Evolutionary conservation across 2,113 vertebrate species (phyloP).

Genomic region (Anseranas semipalmata): DNA sequence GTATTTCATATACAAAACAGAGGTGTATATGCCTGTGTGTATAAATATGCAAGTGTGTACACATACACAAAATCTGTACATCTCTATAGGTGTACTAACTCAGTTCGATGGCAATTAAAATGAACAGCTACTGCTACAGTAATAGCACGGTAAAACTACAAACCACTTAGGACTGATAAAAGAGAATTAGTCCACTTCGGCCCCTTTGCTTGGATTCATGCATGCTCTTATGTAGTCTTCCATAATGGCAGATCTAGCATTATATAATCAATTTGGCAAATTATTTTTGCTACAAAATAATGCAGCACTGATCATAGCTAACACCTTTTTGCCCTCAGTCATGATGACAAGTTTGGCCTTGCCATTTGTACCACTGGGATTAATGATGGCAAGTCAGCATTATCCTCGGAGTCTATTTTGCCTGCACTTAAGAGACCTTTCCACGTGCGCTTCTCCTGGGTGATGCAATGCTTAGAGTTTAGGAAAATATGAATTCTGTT

Average conservation of each 20-base stretch:
- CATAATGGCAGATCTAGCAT: not conserved
- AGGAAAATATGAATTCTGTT: not conserved
- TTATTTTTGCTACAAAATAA: not conserved
- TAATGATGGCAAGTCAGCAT: not conserved
- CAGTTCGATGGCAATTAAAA: not conserved
- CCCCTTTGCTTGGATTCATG: not conserved
- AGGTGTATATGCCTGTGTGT: no score
- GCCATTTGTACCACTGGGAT: not conserved
- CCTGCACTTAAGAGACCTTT: not conserved
- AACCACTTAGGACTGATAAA: not conserved
- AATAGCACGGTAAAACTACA: not conserved
- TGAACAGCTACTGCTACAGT: not conserved
- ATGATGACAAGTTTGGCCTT: not conserved
- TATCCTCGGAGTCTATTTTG: not conserved
- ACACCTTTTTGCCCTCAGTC: not conserved
- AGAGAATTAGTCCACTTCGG: not conserved
- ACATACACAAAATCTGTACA: not conserved
- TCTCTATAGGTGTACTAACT: not conserved
- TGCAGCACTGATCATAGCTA: not conserved
- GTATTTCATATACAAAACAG: not conserved
- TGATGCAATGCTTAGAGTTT: not conserved
- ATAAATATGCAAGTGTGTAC: not conserved
- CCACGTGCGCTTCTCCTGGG: not conserved
- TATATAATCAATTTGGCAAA: not conserved
- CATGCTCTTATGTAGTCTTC: not conserved